phyloP scores from a whole-genome alignment of 1,140 invertebrate genomes.

The Conopomorpha cramerella region DNA sequence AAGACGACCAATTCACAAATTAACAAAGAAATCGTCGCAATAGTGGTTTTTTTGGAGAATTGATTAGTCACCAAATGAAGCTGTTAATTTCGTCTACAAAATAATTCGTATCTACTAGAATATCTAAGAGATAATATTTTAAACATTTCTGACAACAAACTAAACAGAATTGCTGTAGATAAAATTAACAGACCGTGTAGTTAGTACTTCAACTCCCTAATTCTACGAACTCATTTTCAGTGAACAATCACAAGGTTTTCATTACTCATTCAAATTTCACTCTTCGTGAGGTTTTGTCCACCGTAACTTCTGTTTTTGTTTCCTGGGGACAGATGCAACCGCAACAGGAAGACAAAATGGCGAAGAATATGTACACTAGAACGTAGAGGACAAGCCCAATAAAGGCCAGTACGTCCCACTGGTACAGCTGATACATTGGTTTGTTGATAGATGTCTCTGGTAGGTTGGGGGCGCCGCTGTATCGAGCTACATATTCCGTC shows the following conservation, averaged over 20 bases:
- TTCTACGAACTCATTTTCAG: too few relatives aligned
- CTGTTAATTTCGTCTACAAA: too few relatives aligned
- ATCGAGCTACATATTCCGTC: constrained; percentile 59
- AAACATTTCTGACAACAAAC: too few relatives aligned
- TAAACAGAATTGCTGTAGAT: too few relatives aligned
- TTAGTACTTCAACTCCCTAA: too few relatives aligned
- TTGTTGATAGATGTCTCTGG: constrained; percentile 52
- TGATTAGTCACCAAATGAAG: too few relatives aligned
- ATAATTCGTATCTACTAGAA: too few relatives aligned
- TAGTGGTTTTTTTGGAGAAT: too few relatives aligned
- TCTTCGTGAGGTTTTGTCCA: constrained; percentile 29
- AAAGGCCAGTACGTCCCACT: constrained; percentile 65
- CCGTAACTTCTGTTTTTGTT: constrained; percentile 8
- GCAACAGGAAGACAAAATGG: constrained; percentile 31
- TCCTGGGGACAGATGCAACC: constrained; percentile 19
- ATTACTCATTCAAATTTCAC: constrained; percentile 40
- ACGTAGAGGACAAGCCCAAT: constrained; percentile 31
- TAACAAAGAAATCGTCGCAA: too few relatives aligned
- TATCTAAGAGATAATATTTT: too few relatives aligned
- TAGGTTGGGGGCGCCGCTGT: constrained; percentile 49
- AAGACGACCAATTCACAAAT: too few relatives aligned
- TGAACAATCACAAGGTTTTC: neutral
- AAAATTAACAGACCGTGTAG: too few relatives aligned
- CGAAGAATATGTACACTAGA: constrained; percentile 23
- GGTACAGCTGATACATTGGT: constrained; percentile 65